Percentiles rank a stretch among this genome's conserved stretches.
Evolutionary conservation across 2,113 vertebrate genomes (phyloP).

Genomic region (Elgaria multicarinata): DNA sequence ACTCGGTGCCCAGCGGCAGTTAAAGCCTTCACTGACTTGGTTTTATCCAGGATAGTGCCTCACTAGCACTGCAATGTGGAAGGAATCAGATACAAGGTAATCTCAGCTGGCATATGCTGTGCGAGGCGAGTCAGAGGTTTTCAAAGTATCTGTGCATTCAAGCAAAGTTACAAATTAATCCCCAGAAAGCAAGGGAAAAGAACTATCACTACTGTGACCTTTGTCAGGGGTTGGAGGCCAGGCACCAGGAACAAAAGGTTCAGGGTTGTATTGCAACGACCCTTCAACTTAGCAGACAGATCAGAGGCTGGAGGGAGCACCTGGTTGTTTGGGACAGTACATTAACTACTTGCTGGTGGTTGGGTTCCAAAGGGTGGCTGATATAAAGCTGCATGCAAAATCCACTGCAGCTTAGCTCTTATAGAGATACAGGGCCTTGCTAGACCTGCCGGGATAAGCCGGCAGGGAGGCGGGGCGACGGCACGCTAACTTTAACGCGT

Average conservation of each 20-base stretch:
- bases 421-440: too few species aligned
- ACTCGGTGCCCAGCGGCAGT: neutral
- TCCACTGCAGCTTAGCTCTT: neutral
- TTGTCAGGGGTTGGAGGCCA: neutral
- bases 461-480: too few species aligned
- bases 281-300: neutral
- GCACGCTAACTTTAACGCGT: too few species aligned
- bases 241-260: neutral
- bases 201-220: neutral
- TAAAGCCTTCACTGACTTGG: neutral
- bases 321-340: neutral
- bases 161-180: conserved; percentile 19
- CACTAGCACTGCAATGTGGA: neutral
- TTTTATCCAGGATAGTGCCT: conserved; percentile 5
- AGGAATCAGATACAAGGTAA: neutral
- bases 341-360: neutral
- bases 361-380: neutral
- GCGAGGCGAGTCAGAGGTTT: neutral
- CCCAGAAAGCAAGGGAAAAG: conserved; percentile 13
- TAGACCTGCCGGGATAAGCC: too few species aligned
- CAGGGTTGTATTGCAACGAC: neutral
- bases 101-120: neutral
- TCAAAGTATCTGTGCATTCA: neutral
- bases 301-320: neutral
- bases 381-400: neutral